Evolutionary conservation across 1,140 invertebrate species (phyloP).

Genomic region (Phortica variegata): DNA sequence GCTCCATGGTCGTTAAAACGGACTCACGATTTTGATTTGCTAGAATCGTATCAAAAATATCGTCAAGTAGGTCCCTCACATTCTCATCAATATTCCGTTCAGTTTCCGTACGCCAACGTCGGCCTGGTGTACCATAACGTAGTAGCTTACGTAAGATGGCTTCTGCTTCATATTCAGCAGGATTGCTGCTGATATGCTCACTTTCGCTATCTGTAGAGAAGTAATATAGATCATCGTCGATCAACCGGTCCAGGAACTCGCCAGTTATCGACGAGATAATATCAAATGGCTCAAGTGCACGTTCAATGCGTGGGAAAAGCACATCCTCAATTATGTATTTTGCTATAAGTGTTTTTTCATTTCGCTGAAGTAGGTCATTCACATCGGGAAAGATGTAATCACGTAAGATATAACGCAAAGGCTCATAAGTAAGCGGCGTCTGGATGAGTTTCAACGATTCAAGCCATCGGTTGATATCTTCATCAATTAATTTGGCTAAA

Average conservation of each 20-base stretch:
- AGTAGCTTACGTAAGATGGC: constrained; percentile 41
- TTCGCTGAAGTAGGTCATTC: neutral
- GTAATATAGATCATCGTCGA: constrained; percentile 39
- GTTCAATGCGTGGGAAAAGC: constrained; percentile 25
- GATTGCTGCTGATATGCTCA: constrained; percentile 8
- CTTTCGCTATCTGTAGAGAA: constrained; percentile 39
- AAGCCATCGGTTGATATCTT: constrained; percentile 50
- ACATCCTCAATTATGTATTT: constrained; percentile 40
- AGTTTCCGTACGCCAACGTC: constrained; percentile 32
- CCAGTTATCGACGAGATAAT: constrained; percentile 18
- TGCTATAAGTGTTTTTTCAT: constrained; percentile 24
- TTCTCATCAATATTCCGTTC: constrained; percentile 33
- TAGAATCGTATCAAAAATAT: constrained; percentile 19
- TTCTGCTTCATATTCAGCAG: constrained; percentile 18
- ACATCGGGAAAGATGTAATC: constrained; percentile 30
- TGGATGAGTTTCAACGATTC: constrained; percentile 51
- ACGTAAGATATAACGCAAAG: constrained; percentile 20
- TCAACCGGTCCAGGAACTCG: constrained; percentile 39
- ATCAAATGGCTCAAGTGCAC: constrained; percentile 27
- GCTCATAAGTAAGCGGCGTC: constrained; percentile 56
- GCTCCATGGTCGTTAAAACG: neutral
- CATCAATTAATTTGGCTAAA: constrained; percentile 64
- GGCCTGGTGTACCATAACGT: constrained; percentile 33
- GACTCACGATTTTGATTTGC: neutral
- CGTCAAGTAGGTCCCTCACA: constrained; percentile 25